These are phyloP conservation scores for Nezara viridula DNA, from an alignment of 2,888 invertebrate genomes.

Conservation along the genomic window DNA sequence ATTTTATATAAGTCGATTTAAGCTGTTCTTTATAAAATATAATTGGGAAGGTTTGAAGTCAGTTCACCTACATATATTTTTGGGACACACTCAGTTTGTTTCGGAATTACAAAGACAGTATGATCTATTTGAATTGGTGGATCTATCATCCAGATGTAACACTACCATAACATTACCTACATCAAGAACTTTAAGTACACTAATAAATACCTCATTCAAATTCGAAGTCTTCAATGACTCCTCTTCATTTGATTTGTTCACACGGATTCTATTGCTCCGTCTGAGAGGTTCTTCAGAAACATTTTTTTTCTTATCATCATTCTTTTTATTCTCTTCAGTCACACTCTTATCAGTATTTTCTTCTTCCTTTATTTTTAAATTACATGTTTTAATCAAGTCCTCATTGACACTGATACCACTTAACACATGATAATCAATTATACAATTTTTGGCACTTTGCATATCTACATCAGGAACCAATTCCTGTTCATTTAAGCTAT, in stretches of 20 bases:
- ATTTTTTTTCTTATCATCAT: conserved; percentile 48
- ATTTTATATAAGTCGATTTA: too few relatives aligned
- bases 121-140: too few relatives aligned
- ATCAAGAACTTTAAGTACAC: neutral
- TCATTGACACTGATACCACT: neutral
- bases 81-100: too few relatives aligned
- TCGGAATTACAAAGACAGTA: too few relatives aligned
- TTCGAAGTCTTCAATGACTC: conserved; percentile 1
- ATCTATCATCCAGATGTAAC: neutral
- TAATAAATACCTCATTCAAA: conserved; percentile 34
- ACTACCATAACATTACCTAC: neutral
- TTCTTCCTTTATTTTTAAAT: neutral
- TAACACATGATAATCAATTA: neutral
- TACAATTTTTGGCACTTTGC: conserved; percentile 37
- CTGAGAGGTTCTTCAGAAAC: conserved; percentile 49
- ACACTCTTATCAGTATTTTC: neutral
- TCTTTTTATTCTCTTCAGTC: conserved; percentile 25
- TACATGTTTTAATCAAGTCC: neutral
- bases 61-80: too few relatives aligned
- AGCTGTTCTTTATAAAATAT: too few relatives aligned
- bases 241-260: conserved; percentile 51
- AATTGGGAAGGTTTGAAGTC: too few relatives aligned
- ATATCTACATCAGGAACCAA: conserved; percentile 22
- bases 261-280: conserved; percentile 55
- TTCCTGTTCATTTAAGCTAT: neutral